phyloP scores from a whole-genome alignment of 2,113 vertebrate species.

The Mormoops blainvillei region DNA sequence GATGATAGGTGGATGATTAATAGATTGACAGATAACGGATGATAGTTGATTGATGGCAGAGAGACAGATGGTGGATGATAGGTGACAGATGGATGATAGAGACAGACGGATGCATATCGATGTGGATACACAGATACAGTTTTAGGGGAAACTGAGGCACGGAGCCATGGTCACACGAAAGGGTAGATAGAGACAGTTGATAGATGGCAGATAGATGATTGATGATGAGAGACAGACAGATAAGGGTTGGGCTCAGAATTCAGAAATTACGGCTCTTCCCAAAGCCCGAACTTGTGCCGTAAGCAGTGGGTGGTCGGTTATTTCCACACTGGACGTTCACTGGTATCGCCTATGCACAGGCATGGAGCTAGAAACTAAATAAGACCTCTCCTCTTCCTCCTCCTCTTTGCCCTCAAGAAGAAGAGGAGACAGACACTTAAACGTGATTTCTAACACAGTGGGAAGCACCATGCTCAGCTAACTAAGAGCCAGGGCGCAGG shows the following conservation, averaged over 20 bases:
- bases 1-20: neutral
- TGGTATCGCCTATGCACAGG: neutral
- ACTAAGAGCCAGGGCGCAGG: neutral
- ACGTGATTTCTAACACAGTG: neutral
- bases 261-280: neutral
- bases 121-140: neutral
- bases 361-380: neutral
- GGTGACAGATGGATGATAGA: neutral
- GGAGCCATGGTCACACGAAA: neutral
- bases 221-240: neutral
- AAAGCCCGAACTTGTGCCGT: neutral
- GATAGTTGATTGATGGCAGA: neutral
- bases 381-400: neutral
- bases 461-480: neutral
- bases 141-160: neutral
- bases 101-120: neutral
- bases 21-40: neutral
- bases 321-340: neutral
- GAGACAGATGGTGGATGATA: neutral
- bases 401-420: neutral
- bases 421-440: neutral
- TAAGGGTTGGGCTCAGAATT: neutral
- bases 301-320: neutral
- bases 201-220: too few relatives aligned
- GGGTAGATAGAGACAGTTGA: neutral